A percentile compares a stretch with the other conserved stretches of the same genome.
phyloP scores from a whole-genome alignment of 1,140 invertebrate species.

The Phymastichus coffea region DNA sequence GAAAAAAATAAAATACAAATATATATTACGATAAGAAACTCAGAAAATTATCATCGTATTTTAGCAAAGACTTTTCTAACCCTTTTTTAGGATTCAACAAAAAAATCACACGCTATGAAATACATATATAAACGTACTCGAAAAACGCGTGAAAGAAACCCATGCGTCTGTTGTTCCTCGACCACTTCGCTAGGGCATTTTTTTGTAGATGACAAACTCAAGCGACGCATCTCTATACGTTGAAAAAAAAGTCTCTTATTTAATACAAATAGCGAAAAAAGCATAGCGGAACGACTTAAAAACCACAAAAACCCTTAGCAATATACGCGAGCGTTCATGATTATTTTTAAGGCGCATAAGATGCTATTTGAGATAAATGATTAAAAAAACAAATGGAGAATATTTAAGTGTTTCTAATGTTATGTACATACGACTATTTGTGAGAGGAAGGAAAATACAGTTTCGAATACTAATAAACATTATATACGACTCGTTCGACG shows the following conservation, averaged over 20 bases:
- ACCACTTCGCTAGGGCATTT: conserved; percentile 13
- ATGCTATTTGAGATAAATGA: too few species aligned
- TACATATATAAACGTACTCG: background rate
- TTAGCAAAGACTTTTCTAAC: conserved; percentile 23
- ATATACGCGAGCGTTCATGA: conserved; percentile 36
- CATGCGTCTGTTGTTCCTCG: conserved; percentile 7
- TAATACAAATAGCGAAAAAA: conserved; percentile 14
- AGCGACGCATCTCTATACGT: too few species aligned
- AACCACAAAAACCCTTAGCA: conserved; percentile 31
- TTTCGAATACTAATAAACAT: conserved; percentile 34
- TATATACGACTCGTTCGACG: conserved; percentile 29
- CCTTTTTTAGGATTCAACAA: conserved; percentile 20
- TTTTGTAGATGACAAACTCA: background rate
- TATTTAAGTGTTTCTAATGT: conserved; percentile 48
- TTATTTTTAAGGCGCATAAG: conserved; percentile 41
- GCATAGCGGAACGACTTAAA: conserved; percentile 6
- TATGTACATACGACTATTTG: conserved; percentile 43
- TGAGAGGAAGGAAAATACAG: conserved; percentile 27
- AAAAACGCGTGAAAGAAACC: background rate
- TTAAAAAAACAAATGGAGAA: too few species aligned
- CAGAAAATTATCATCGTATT: conserved; percentile 17
- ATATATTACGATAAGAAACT: too few species aligned
- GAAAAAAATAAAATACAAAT: background rate
- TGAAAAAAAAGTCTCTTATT: background rate
- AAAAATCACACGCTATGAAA: background rate